phyloP scores from a whole-genome alignment of 2,888 invertebrate species.

The Embidobia sp. region DNA sequence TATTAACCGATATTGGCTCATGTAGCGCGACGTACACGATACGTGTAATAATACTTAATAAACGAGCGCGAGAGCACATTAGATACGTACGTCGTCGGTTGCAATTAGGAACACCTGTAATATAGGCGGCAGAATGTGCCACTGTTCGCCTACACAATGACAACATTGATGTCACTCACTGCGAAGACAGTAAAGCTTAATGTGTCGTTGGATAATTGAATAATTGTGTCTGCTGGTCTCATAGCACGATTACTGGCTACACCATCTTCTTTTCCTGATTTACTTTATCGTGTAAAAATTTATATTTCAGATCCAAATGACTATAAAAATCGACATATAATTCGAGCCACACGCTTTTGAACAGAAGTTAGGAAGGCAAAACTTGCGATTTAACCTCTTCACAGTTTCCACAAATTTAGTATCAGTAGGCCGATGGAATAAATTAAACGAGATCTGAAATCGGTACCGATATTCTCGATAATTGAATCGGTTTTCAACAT shows the following conservation, averaged over 20 bases:
- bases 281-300: no score
- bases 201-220: constrained; percentile 8
- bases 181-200: constrained; percentile 12
- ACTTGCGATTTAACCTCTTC: no score
- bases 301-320: no score
- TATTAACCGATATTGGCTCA: constrained; percentile 5
- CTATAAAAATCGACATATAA: no score
- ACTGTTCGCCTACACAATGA: constrained; percentile 10
- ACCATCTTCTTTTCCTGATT: no score
- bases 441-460: no score
- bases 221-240: not conserved
- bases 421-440: no score
- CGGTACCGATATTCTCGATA: no score
- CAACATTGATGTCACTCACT: constrained; percentile 25
- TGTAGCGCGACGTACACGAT: constrained; percentile 4
- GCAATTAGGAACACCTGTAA: constrained; percentile 30
- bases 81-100: constrained; percentile 21
- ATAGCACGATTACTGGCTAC: not conserved
- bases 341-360: no score
- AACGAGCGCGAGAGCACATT: constrained; percentile 16
- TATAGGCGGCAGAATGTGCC: constrained; percentile 14
- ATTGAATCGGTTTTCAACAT: not conserved
- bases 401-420: no score
- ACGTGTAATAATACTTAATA: constrained; percentile 36
- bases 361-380: not conserved